Percentiles rank a stretch among this genome's conserved stretches.
phyloP scores from a whole-genome alignment of 30 jellyfish, hydroid and myxozoan species.

The Chrysaora quinquecirrha region DNA sequence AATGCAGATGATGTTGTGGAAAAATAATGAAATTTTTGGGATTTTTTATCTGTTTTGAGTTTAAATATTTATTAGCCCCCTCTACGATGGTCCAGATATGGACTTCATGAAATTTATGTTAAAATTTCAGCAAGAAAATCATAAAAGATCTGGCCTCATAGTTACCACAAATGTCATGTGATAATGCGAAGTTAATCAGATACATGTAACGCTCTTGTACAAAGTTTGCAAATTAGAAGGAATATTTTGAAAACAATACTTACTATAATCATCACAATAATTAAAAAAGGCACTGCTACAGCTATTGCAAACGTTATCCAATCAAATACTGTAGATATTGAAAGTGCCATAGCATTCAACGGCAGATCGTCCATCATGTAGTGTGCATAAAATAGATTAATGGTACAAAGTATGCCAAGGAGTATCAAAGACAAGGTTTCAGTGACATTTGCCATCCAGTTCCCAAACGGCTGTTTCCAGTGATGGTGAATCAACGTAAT shows the following conservation, averaged over 20 bases:
- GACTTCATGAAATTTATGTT: no score
- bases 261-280: neutral
- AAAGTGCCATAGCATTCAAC: neutral
- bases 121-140: no score
- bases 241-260: neutral
- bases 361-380: conserved; percentile 4
- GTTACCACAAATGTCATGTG: no score
- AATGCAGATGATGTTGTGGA: no score
- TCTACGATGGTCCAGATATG: no score
- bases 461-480: conserved; percentile 17
- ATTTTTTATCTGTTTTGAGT: no score
- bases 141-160: no score
- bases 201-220: no score
- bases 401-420: neutral
- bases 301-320: conserved; percentile 9
- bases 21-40: no score
- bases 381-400: conserved; percentile 32
- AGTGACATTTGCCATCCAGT: conserved; percentile 8
- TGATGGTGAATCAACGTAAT: conserved; percentile 5
- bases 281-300: neutral
- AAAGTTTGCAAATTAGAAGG: no score
- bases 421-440: conserved; percentile 30
- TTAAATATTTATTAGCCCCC: no score
- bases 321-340: neutral
- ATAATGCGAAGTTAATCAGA: no score